These are phyloP conservation scores for Siniperca knerii DNA, from an alignment of 2,113 vertebrate species.

Conservation along the genomic window DNA sequence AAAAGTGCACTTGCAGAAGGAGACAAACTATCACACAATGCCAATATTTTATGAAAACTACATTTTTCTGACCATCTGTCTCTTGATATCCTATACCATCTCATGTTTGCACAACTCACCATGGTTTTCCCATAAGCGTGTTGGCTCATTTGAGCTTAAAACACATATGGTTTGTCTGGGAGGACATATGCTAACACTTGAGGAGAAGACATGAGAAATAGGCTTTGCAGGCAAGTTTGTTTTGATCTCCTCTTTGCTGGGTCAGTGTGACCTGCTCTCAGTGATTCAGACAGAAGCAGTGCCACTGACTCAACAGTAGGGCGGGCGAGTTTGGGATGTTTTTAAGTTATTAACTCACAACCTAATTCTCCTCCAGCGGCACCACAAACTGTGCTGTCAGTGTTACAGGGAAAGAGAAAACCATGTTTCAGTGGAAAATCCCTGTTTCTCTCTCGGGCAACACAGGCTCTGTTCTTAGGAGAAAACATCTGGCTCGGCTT, in stretches of 20 bases:
- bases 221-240: conserved; percentile 17
- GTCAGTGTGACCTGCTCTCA: conserved; percentile 33
- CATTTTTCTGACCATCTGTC: conserved; percentile 37
- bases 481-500: conserved; percentile 46
- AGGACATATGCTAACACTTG: conserved; percentile 17
- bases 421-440: conserved; percentile 50
- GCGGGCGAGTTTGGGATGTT: conserved; percentile 13
- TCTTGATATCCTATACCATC: conserved; percentile 18
- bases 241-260: conserved; percentile 38
- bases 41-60: conserved; percentile 43
- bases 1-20: conserved; percentile 86
- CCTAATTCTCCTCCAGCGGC: conserved; percentile 38
- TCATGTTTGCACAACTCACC: conserved; percentile 23
- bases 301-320: conserved; percentile 38
- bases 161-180: conserved; percentile 39
- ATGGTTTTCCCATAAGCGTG: conserved; percentile 25
- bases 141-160: conserved; percentile 30
- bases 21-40: conserved; percentile 54
- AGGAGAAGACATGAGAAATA: conserved; percentile 30
- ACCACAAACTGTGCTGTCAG: conserved; percentile 31
- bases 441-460: conserved; percentile 29
- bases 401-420: conserved; percentile 46
- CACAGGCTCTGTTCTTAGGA: conserved; percentile 24
- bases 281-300: conserved; percentile 33
- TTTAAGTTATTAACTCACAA: conserved; percentile 20